phyloP scores from a whole-genome alignment of 2,888 invertebrate genomes.

The Andrena praecox region DNA sequence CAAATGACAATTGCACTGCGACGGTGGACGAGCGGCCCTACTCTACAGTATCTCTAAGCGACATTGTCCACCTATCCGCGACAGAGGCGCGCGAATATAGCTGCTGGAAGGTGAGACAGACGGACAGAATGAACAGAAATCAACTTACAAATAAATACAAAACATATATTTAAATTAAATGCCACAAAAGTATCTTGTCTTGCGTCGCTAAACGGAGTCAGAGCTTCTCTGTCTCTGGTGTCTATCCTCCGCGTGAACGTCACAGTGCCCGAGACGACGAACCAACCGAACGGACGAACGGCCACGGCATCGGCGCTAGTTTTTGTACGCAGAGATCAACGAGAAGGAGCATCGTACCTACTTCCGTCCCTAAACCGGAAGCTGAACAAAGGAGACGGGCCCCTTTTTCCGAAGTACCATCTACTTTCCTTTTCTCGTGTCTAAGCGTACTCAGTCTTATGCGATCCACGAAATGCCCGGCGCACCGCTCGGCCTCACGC shows the following conservation, averaged over 20 bases:
- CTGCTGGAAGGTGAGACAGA: slow-evolving; percentile 46
- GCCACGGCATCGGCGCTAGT: slow-evolving; percentile 1
- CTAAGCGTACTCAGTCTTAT: slow-evolving; percentile 65
- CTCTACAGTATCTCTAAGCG: background rate
- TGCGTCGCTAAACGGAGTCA: slow-evolving; percentile 50
- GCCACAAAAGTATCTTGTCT: slow-evolving; percentile 74
- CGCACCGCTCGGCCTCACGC: slow-evolving; percentile 54
- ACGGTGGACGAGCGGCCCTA: no score
- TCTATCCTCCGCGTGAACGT: slow-evolving; percentile 53
- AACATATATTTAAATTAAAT: slow-evolving; percentile 81
- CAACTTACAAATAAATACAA: slow-evolving; percentile 80
- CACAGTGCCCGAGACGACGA: slow-evolving; percentile 38
- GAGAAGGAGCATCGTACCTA: slow-evolving; percentile 6
- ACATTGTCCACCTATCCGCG: background rate
- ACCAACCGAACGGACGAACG: slow-evolving; percentile 13
- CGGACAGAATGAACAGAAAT: slow-evolving; percentile 66
- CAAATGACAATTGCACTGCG: no score
- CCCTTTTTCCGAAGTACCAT: slow-evolving; percentile 20
- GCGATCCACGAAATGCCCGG: slow-evolving; percentile 47
- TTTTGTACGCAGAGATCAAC: slow-evolving; percentile 33
- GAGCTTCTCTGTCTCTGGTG: slow-evolving; percentile 21
- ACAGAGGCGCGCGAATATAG: background rate
- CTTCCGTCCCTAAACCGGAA: slow-evolving; percentile 31
- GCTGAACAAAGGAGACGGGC: background rate
- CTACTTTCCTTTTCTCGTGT: slow-evolving; percentile 6